These are phyloP conservation scores for Limnodromus scolopaceus DNA, from an alignment of 2,797 vertebrate species.

Conservation along the genomic window DNA sequence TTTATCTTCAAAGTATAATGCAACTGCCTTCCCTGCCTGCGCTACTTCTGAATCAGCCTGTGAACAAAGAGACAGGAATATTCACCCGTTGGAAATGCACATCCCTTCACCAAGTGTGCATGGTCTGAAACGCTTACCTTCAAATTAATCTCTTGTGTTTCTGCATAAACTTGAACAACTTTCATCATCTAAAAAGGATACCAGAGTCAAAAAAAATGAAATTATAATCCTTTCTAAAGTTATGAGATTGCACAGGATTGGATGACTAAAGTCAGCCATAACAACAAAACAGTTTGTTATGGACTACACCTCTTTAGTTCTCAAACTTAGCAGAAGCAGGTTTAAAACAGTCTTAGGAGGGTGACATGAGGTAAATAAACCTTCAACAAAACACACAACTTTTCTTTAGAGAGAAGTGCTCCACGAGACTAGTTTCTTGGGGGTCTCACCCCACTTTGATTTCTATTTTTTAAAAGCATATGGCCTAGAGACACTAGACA, in stretches of 20 bases:
- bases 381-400: conserved; percentile 40
- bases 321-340: conserved; percentile 61
- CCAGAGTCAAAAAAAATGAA: conserved; percentile 94
- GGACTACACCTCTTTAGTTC: conserved; percentile 69
- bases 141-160: conserved; percentile 99
- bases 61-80: conserved; percentile 85
- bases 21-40: conserved; percentile 93
- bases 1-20: conserved; percentile 95
- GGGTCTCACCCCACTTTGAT: not conserved
- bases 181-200: conserved; percentile 99
- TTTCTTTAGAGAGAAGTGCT: not conserved
- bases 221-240: conserved; percentile 87
- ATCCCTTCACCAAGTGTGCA: conserved; percentile 85
- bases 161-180: conserved; percentile 99
- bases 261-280: conserved; percentile 79
- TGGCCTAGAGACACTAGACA: not conserved
- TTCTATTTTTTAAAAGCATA: not conserved
- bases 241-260: conserved; percentile 79
- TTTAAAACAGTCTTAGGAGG: conserved; percentile 69
- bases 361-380: conserved; percentile 20
- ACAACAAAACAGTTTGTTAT: conserved; percentile 73
- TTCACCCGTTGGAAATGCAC: conserved; percentile 82
- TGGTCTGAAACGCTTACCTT: conserved; percentile 97
- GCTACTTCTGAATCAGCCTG: conserved; percentile 99
- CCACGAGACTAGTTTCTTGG: not conserved